These are phyloP conservation scores for Callyntrura guangdongensis DNA, from an alignment of 2,888 invertebrate species.

Conservation along the genomic window DNA sequence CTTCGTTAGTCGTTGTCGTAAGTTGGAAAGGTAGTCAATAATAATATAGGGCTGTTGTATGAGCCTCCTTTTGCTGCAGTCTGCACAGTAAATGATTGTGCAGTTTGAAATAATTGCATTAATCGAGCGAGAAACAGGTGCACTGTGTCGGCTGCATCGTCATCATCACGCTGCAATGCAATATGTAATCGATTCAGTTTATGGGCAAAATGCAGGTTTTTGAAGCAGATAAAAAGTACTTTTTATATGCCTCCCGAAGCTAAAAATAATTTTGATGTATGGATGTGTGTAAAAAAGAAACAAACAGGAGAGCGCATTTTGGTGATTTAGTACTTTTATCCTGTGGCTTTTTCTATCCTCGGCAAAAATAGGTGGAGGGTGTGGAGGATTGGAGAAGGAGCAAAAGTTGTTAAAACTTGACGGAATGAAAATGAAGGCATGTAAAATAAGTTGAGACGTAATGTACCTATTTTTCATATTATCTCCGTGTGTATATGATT, in stretches of 20 bases:
- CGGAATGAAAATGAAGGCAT: slow-evolving; percentile 2
- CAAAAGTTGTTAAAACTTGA: slow-evolving; percentile 19
- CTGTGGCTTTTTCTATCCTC: slow-evolving; percentile 54
- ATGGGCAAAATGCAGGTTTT: slow-evolving; percentile 27
- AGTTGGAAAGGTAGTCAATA: slow-evolving; percentile 3
- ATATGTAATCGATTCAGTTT: slow-evolving; percentile 8
- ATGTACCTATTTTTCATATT: no score
- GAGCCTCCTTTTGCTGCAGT: no score
- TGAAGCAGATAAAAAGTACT: slow-evolving; percentile 10
- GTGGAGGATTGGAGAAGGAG: slow-evolving; percentile 50
- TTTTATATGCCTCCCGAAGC: slow-evolving; percentile 50
- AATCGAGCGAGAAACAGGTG: not conserved
- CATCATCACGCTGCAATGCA: not conserved
- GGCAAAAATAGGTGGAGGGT: slow-evolving; percentile 54
- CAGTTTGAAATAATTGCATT: slow-evolving; percentile 25
- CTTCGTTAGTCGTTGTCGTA: slow-evolving; percentile 33
- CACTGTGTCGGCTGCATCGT: slow-evolving; percentile 8
- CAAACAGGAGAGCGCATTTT: not conserved
- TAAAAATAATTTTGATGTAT: slow-evolving; percentile 9
- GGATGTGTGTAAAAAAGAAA: not conserved
- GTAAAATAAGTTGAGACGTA: not conserved
- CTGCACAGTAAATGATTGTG: not conserved
- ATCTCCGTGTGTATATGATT: no score
- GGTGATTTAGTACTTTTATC: slow-evolving; percentile 64
- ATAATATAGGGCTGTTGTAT: no score